phyloP scores from a whole-genome alignment of 1,140 invertebrate species.

The Gryllus bimaculatus region DNA sequence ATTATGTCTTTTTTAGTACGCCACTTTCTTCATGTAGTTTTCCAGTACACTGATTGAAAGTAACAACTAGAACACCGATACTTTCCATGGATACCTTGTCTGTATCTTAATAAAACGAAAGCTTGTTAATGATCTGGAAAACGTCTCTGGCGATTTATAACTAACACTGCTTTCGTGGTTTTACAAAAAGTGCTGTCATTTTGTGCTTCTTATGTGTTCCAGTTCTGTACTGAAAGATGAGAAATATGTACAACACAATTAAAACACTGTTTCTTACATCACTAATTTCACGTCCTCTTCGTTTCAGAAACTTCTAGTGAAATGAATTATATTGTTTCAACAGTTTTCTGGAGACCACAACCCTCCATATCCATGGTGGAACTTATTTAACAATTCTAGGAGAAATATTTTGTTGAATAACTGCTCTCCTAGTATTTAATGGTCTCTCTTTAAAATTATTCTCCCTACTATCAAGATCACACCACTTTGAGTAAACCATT shows the following conservation, averaged over 20 bases:
- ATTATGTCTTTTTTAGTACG: not conserved
- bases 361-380: not conserved
- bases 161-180: not conserved
- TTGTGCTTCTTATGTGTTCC: not conserved
- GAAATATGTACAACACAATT: conserved; percentile 1
- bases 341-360: not conserved
- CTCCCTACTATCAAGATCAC: too few relatives aligned
- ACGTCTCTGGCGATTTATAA: not conserved
- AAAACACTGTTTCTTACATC: not conserved
- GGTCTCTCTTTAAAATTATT: too few relatives aligned
- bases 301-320: not conserved
- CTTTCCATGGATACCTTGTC: not conserved
- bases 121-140: not conserved
- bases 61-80: not conserved
- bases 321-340: not conserved
- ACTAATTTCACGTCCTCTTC: not conserved
- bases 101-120: not conserved
- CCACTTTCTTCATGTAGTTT: not conserved
- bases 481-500: too few relatives aligned
- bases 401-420: too few relatives aligned
- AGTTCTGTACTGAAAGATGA: not conserved
- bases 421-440: too few relatives aligned
- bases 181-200: not conserved
- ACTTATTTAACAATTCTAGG: not conserved
- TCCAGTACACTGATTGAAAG: not conserved